Conservation (phyloP, 1,140 invertebrate species). For the Brachionus sp. region DNA sequence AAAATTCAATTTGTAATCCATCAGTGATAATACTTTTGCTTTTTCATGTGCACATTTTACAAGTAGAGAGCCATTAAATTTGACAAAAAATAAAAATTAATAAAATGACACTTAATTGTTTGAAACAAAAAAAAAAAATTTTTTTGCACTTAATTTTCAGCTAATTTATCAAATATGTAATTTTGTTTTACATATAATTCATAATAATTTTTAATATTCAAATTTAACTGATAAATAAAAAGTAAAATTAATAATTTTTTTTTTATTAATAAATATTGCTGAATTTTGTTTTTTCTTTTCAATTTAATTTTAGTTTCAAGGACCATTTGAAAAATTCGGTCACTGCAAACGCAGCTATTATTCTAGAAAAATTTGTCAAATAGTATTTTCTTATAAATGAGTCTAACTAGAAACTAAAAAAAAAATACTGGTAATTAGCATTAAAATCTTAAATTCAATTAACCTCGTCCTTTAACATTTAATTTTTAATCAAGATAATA, state of each 20-base stretch:
- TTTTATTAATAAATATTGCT: not conserved
- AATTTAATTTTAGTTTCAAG: not conserved
- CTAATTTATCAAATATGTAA: too few relatives aligned
- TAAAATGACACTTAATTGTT: too few relatives aligned
- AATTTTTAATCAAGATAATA: not conserved
- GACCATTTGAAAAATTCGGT: not conserved
- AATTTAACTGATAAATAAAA: not conserved
- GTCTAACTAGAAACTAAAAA: not conserved
- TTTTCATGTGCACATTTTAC: not conserved
- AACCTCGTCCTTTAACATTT: slow-evolving; percentile 4
- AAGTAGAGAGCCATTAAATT: too few relatives aligned
- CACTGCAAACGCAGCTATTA: not conserved
- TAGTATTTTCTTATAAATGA: not conserved
- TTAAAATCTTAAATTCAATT: not conserved
- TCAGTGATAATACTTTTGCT: not conserved
- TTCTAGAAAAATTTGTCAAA: not conserved
- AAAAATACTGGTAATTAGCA: slow-evolving; percentile 9
- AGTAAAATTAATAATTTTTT: not conserved
- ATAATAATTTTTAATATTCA: too few relatives aligned
- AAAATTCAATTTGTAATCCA: not conserved
- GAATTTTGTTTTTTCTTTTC: not conserved
- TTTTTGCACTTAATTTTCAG: too few relatives aligned
- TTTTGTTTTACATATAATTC: too few relatives aligned
- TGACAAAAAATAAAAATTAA: too few relatives aligned
- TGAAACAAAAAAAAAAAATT: too few relatives aligned